Evolutionary conservation across 2,888 invertebrate genomes (phyloP), one percentile per base, ranked within the genome.

Genomic region (Papilio gigon): DNA sequence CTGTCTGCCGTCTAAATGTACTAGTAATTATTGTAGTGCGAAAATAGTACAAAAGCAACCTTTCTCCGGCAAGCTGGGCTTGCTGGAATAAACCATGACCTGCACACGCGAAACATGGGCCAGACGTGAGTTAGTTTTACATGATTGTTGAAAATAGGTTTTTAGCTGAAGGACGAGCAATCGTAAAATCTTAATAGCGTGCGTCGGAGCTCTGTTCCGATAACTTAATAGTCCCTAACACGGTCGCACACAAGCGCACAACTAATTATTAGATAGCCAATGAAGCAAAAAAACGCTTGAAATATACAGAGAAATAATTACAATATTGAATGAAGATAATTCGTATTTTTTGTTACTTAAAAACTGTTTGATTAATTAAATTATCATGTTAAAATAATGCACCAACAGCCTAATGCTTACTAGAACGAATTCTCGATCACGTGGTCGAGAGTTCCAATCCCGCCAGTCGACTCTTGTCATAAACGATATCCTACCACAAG

Each of bases 211-310:
- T 42, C 60, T 25, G 60, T 22, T 22, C 37, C 9, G 25, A 14
- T 40, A 35, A 27, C 8, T 56, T 27, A 37, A 60, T 60, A 27
- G 37, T 27, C 40, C 42, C 40, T 60, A 42, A 60, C 60, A 60
- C 60, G 60, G 60, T 60, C 40, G 42, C 40, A 60, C 27, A 25
- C 60, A 27, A 60, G 40, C 27, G 37, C 40, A 33, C 37, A 14
- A 22, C 35, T 50, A 25, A 50, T 50, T 47, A 47, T 47, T 11
- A 50, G 22, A 25, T 50, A 50, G 25, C 9, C 47, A 50, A 25
- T 50, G 47, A 14, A 50, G 47, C 47, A 22, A 50, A 47, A 47
- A 50, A 47, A 25, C 20, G 47, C 47, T 4, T 25, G 22, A 22
- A 25, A 25, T 25, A 25, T 50, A 47, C 47, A 11, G 12, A 47